Percentiles rank a stretch among this genome's conserved stretches.
These are phyloP conservation scores for Lagorchestes hirsutus DNA, from an alignment of 2,797 vertebrate species.

Conservation along the genomic window DNA sequence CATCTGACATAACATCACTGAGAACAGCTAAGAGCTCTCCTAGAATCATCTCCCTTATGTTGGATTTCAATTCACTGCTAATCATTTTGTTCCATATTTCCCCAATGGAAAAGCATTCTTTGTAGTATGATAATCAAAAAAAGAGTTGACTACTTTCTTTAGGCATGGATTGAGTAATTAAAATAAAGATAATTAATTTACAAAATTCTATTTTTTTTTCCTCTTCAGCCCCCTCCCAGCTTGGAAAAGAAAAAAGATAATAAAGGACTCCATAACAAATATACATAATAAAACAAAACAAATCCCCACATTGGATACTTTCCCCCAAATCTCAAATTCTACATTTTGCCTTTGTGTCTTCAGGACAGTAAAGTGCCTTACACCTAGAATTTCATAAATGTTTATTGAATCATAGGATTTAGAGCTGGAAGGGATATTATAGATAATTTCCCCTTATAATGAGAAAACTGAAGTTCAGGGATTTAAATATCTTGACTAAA, in stretches of 20 bases:
- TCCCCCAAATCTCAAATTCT: not conserved
- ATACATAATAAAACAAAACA: not conserved
- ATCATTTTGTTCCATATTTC: not conserved
- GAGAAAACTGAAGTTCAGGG: not conserved
- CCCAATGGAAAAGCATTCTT: not conserved
- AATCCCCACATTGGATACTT: not conserved
- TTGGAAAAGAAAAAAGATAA: not conserved
- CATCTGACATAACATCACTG: not conserved
- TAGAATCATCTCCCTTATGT: not conserved
- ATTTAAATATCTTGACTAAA: not conserved
- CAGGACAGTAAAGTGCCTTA: not conserved
- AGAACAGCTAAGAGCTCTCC: not conserved
- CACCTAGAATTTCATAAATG: not conserved
- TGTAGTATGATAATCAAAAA: not conserved
- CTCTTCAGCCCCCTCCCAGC: not conserved
- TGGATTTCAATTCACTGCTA: not conserved
- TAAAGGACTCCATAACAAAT: not conserved
- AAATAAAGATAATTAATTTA: not conserved
- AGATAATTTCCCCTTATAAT: not conserved
- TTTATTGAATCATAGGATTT: not conserved
- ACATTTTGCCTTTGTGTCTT: not conserved
- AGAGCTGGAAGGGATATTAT: not conserved
- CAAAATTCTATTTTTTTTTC: not conserved
- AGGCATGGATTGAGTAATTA: not conserved
- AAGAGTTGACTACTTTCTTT: not conserved